phyloP scores from a whole-genome alignment of 1,140 invertebrate genomes.

The Ganaspis sp. region DNA sequence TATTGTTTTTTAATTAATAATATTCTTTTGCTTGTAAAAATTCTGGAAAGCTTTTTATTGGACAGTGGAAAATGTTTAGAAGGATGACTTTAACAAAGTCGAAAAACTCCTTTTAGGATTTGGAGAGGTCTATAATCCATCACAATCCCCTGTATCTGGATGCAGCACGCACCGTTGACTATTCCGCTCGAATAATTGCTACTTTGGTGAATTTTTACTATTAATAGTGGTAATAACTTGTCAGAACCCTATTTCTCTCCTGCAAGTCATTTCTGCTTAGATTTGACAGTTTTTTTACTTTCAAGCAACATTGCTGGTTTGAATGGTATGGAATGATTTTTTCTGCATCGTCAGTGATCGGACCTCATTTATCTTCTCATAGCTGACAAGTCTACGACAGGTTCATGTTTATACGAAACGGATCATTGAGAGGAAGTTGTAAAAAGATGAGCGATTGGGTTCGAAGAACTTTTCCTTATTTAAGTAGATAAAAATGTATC shows the following conservation, averaged over 20 bases:
- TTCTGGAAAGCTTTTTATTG: background rate
- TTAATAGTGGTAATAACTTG: constrained; percentile 51
- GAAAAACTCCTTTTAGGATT: constrained; percentile 40
- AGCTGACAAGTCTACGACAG: background rate
- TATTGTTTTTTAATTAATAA: no score
- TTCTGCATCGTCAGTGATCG: constrained; percentile 26
- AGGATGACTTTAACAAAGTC: background rate
- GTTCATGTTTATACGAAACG: background rate
- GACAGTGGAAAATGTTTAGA: background rate
- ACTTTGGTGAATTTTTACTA: constrained; percentile 42
- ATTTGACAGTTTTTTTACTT: constrained; percentile 44
- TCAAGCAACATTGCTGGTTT: background rate
- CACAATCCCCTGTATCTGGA: constrained; percentile 27
- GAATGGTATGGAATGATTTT: constrained; percentile 41
- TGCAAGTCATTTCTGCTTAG: constrained; percentile 37
- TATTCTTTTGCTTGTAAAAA: no score
- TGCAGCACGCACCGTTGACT: constrained; percentile 48
- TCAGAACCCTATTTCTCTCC: constrained; percentile 24
- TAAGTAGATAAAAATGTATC: no score
- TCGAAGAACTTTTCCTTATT: background rate
- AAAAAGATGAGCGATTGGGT: background rate
- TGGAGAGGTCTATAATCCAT: constrained; percentile 46
- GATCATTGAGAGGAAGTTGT: background rate
- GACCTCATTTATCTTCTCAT: constrained; percentile 32
- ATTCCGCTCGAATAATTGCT: constrained; percentile 52